Conservation (phyloP, 1,140 invertebrate species). For the Conopomorpha cramerella region DNA sequence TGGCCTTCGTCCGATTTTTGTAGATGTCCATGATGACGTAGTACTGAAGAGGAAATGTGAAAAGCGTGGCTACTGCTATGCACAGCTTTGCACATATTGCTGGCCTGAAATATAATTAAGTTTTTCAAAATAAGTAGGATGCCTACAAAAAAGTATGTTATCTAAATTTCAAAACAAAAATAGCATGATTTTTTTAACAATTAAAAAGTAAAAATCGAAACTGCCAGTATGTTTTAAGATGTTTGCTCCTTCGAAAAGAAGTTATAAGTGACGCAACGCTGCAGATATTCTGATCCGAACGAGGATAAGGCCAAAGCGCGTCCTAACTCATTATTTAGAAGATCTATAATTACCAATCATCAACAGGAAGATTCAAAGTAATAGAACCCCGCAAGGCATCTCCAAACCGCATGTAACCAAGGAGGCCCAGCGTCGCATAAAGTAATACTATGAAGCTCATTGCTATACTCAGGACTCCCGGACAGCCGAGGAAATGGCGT, state of each 20-base stretch:
- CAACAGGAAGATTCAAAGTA: slow-evolving; percentile 72
- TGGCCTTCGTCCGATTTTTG: slow-evolving; percentile 62
- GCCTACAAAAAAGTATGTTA: not conserved
- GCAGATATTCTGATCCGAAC: too few relatives aligned
- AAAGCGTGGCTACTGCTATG: slow-evolving; percentile 85
- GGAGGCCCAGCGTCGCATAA: slow-evolving; percentile 80
- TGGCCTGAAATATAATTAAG: slow-evolving; percentile 62
- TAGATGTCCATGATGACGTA: slow-evolving; percentile 84
- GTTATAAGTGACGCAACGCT: too few relatives aligned
- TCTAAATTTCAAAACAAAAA: not conserved
- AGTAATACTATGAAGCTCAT: slow-evolving; percentile 78
- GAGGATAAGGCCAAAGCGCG: too few relatives aligned
- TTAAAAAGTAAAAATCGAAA: too few relatives aligned
- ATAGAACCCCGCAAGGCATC: slow-evolving; percentile 68
- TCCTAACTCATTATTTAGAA: too few relatives aligned
- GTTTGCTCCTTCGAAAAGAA: too few relatives aligned
- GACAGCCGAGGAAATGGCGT: slow-evolving; percentile 77
- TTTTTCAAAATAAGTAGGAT: too few relatives aligned
- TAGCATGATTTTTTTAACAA: too few relatives aligned
- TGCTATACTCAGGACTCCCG: slow-evolving; percentile 80
- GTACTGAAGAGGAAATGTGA: slow-evolving; percentile 90
- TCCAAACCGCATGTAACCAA: slow-evolving; percentile 82
- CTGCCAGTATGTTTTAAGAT: too few relatives aligned
- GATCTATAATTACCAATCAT: slow-evolving; percentile 65
- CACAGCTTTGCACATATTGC: slow-evolving; percentile 80